These are phyloP conservation scores for Otocyon megalotis DNA, from an alignment of 2,113 vertebrate species.

Conservation along the genomic window DNA sequence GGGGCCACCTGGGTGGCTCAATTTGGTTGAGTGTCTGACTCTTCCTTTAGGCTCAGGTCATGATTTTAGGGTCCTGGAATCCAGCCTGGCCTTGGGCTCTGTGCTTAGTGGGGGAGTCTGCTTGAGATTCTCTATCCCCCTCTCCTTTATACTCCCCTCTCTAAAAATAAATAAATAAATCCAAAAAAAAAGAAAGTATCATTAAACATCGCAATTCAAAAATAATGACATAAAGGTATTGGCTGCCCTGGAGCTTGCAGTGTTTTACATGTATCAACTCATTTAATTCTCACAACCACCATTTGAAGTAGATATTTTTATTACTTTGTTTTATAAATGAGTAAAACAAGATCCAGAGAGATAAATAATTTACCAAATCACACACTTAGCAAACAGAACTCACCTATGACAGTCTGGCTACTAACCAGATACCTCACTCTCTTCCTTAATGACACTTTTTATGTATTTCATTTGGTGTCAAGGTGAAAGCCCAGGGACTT, in stretches of 20 bases:
- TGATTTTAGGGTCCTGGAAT: background rate
- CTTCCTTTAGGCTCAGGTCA: background rate
- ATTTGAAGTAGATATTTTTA: background rate
- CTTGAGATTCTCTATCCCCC: background rate
- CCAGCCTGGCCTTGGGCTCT: background rate
- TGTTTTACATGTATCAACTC: background rate
- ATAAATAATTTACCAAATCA: background rate
- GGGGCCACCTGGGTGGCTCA: background rate
- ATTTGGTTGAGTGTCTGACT: background rate
- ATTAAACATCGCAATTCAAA: background rate
- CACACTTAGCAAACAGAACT: background rate
- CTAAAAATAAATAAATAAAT: background rate
- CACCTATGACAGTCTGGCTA: background rate
- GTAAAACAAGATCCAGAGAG: background rate
- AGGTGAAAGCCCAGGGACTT: background rate
- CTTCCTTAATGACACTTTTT: background rate
- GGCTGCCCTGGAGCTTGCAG: background rate
- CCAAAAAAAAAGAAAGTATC: background rate
- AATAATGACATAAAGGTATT: background rate
- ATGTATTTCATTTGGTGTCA: background rate
- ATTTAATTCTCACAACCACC: background rate
- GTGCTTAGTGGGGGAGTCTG: background rate
- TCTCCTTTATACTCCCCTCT: background rate
- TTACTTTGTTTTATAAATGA: conserved; percentile 44
- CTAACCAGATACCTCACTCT: background rate